phyloP scores from a whole-genome alignment of 2,888 invertebrate species.

The Tipula vernalis region DNA sequence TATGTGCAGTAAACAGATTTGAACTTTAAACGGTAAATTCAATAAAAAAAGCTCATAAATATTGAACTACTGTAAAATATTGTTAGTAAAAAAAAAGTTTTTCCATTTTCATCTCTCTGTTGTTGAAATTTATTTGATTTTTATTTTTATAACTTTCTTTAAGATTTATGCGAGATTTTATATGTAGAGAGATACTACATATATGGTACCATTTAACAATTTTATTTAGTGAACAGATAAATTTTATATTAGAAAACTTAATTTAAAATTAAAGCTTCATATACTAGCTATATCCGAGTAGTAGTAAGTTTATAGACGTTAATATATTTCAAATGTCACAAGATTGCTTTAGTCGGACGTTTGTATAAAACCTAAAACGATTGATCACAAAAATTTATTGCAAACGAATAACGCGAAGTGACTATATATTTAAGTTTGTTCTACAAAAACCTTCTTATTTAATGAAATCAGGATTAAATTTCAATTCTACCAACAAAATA shows the following conservation, averaged over 20 bases:
- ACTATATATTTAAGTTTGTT: no score
- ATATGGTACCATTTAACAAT: background rate
- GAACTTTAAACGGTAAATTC: background rate
- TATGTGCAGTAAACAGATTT: background rate
- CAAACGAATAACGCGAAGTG: no score
- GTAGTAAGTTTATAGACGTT: background rate
- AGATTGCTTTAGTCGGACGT: background rate
- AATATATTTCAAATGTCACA: background rate
- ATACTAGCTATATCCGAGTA: background rate
- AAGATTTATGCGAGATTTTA: background rate
- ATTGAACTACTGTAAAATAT: background rate
- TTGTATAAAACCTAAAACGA: background rate
- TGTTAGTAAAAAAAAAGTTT: background rate
- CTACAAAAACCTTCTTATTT: no score
- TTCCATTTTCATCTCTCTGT: background rate
- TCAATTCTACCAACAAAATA: no score
- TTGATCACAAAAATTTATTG: background rate
- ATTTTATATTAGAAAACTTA: no score
- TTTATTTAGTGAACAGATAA: background rate
- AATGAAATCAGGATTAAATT: no score
- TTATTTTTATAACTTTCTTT: background rate
- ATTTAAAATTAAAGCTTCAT: background rate
- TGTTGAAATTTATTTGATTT: background rate
- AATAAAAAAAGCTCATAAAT: background rate
- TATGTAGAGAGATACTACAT: background rate